phyloP scores from a whole-genome alignment of 2,113 vertebrate genomes.

The Aspidoscelis tigris region DNA sequence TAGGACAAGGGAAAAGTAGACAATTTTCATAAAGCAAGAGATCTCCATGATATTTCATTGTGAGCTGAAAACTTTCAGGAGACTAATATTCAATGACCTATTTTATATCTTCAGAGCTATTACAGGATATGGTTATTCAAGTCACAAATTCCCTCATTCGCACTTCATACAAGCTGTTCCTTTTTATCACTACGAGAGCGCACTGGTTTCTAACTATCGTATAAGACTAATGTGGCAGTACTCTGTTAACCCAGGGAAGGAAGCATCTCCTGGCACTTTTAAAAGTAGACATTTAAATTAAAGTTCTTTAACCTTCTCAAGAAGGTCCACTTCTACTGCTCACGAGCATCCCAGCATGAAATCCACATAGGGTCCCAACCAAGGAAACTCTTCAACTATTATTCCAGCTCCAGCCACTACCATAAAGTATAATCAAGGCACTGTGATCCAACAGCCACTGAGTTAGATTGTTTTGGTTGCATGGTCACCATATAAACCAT shows the following conservation, averaged over 20 bases:
- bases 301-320: not conserved
- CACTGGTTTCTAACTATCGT: conserved; percentile 46
- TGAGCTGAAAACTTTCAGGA: conserved; percentile 43
- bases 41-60: conserved; percentile 53
- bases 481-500: no score
- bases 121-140: conserved; percentile 49
- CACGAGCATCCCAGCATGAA: not conserved
- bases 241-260: conserved; percentile 30
- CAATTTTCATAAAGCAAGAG: conserved; percentile 32
- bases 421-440: not conserved
- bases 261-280: conserved; percentile 22
- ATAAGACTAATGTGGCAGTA: conserved; percentile 2
- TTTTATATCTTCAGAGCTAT: conserved; percentile 57
- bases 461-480: not conserved
- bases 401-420: not conserved
- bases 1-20: conserved; percentile 2
- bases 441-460: not conserved
- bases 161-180: conserved; percentile 57
- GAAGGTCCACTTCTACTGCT: not conserved
- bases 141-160: conserved; percentile 55
- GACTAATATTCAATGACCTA: conserved; percentile 59
- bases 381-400: not conserved
- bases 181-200: conserved; percentile 49
- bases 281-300: not conserved
- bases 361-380: not conserved